Percentiles rank a stretch among this genome's conserved stretches.
phyloP scores from a whole-genome alignment of 2,113 vertebrate genomes.

The Sprattus sprattus region DNA sequence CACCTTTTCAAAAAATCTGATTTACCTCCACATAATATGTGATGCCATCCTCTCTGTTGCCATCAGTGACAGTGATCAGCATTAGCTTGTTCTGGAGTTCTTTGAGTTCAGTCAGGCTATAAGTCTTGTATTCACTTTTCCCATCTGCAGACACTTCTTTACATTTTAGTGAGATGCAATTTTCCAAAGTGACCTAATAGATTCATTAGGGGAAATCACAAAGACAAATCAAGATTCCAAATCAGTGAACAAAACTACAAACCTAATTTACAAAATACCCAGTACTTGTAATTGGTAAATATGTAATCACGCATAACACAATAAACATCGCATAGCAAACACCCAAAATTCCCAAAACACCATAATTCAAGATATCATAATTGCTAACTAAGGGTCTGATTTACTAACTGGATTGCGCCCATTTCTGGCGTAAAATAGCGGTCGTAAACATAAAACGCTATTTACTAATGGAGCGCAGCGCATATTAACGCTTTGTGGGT shows the following conservation, averaged over 20 bases:
- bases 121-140: constrained; percentile 34
- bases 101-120: constrained; percentile 69
- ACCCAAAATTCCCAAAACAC: no score
- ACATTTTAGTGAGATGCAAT: constrained; percentile 37
- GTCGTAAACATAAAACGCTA: no score
- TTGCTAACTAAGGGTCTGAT: no score
- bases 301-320: neutral
- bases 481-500: no score
- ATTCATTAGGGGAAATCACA: neutral
- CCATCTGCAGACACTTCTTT: neutral
- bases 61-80: constrained; percentile 80
- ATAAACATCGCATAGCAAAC: neutral
- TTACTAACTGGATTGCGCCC: no score
- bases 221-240: neutral
- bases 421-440: no score
- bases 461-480: no score
- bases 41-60: constrained; percentile 68
- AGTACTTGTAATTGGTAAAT: no score
- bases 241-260: neutral
- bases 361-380: no score
- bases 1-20: neutral
- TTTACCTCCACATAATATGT: constrained; percentile 77
- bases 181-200: constrained; percentile 37
- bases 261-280: no score
- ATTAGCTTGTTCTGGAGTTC: constrained; percentile 83